These are phyloP conservation scores for Callionymus lyra DNA, from an alignment of 2,113 vertebrate genomes.

Conservation along the genomic window DNA sequence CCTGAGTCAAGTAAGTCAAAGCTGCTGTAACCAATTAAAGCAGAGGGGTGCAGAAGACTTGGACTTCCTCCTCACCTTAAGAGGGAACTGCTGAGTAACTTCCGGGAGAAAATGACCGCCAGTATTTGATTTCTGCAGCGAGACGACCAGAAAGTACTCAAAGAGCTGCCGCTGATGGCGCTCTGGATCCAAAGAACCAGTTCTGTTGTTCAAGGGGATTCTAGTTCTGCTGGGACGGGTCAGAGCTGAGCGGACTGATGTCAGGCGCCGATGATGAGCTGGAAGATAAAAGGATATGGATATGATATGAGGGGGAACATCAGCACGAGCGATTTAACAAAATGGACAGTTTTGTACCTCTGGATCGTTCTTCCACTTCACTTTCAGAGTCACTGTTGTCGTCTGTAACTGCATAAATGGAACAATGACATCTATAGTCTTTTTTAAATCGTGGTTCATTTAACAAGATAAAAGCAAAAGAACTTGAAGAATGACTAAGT, in stretches of 20 bases:
- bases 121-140: slow-evolving; percentile 76
- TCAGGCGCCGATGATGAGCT: slow-evolving; percentile 80
- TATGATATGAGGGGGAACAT: not conserved
- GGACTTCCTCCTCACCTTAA: slow-evolving; percentile 74
- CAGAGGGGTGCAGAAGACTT: too few relatives aligned
- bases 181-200: slow-evolving; percentile 58
- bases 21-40: too few relatives aligned
- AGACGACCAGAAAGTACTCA: slow-evolving; percentile 85
- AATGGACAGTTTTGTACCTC: slow-evolving; percentile 61
- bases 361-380: slow-evolving; percentile 80
- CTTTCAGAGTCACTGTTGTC: slow-evolving; percentile 89
- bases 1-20: too few relatives aligned
- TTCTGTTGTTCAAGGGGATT: slow-evolving; percentile 12
- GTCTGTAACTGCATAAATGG: slow-evolving; percentile 77
- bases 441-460: too few relatives aligned
- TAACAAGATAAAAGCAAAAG: too few relatives aligned
- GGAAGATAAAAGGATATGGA: not conserved
- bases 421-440: slow-evolving; percentile 7
- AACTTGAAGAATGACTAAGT: too few relatives aligned
- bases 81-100: slow-evolving; percentile 84
- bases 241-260: slow-evolving; percentile 76
- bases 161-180: slow-evolving; percentile 79
- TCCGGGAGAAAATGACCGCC: slow-evolving; percentile 73
- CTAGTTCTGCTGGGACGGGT: slow-evolving; percentile 63
- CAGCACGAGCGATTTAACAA: not conserved